Conservation (phyloP, 1,140 invertebrate genomes). For the honey bee (Apis mellifera) region DNA sequence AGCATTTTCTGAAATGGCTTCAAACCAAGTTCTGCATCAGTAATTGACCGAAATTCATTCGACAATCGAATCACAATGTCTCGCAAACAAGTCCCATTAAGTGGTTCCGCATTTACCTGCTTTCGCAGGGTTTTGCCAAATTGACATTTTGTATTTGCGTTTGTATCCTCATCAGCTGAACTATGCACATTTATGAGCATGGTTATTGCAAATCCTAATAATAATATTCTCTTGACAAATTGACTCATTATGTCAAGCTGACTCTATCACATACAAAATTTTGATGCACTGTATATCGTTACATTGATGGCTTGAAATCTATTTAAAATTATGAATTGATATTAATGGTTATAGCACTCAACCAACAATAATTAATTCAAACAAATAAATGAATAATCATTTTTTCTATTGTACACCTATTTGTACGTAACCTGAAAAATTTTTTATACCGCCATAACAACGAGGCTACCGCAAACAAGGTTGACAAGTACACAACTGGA, state of each 20-base stretch:
- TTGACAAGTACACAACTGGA: conserved; percentile 35
- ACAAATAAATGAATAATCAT: not conserved
- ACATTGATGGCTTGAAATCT: not conserved
- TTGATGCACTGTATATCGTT: not conserved
- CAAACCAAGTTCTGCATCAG: conserved; percentile 76
- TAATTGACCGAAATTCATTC: conserved; percentile 68
- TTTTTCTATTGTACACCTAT: conserved; percentile 11
- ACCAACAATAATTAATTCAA: not conserved
- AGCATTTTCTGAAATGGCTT: conserved; percentile 75
- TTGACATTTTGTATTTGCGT: conserved; percentile 66
- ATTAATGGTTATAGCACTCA: not conserved
- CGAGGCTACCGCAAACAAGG: conserved; percentile 39
- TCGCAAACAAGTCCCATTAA: conserved; percentile 75
- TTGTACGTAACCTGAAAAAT: conserved; percentile 49
- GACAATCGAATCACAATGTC: conserved; percentile 75
- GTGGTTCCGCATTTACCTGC: conserved; percentile 74
- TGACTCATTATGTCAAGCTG: conserved; percentile 14
- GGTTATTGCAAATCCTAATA: conserved; percentile 1
- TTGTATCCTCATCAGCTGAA: not conserved
- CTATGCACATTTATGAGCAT: conserved; percentile 10
- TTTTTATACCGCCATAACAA: conserved; percentile 22
- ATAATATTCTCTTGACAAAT: conserved; percentile 19
- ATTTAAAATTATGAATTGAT: not conserved
- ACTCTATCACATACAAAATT: not conserved
- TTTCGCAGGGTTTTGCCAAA: conserved; percentile 72